Evolutionary conservation across 2,797 vertebrate genomes (phyloP).

Genomic region (Rhynchonycteris naso): DNA sequence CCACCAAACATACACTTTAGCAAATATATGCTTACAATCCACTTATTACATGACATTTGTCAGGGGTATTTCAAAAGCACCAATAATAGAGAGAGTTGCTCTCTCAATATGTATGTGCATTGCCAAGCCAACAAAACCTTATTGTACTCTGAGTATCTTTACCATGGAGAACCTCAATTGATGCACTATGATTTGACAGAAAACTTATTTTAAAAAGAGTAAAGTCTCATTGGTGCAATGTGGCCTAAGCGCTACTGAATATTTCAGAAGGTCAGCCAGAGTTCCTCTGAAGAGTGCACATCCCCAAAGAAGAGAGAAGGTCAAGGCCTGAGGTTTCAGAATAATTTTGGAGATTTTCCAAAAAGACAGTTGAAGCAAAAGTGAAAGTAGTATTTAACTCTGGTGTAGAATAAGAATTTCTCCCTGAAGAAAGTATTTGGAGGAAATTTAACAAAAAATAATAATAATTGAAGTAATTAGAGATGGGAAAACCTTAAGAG

Average conservation of each 20-base stretch:
- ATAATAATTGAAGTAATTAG: neutral
- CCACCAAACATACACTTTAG: neutral
- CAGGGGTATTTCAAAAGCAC: neutral
- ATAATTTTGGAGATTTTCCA: neutral
- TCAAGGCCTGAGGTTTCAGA: neutral
- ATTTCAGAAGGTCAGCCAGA: neutral
- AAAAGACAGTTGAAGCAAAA: neutral
- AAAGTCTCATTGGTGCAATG: neutral
- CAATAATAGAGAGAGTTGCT: neutral
- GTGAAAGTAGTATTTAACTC: neutral
- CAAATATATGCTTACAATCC: neutral
- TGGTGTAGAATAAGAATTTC: neutral
- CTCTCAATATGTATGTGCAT: neutral
- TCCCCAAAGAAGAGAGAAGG: neutral
- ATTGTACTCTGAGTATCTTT: neutral
- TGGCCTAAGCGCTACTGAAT: neutral
- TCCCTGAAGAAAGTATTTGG: neutral
- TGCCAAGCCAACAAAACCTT: neutral
- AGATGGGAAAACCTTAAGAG: neutral
- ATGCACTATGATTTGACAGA: neutral
- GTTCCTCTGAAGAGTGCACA: neutral
- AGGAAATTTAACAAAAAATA: neutral
- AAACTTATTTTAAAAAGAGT: constrained; percentile 14
- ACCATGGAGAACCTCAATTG: neutral
- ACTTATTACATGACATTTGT: neutral